These are phyloP conservation scores for Sebastes taczanowskii DNA, from an alignment of 2,797 vertebrate species.

Conservation along the genomic window DNA sequence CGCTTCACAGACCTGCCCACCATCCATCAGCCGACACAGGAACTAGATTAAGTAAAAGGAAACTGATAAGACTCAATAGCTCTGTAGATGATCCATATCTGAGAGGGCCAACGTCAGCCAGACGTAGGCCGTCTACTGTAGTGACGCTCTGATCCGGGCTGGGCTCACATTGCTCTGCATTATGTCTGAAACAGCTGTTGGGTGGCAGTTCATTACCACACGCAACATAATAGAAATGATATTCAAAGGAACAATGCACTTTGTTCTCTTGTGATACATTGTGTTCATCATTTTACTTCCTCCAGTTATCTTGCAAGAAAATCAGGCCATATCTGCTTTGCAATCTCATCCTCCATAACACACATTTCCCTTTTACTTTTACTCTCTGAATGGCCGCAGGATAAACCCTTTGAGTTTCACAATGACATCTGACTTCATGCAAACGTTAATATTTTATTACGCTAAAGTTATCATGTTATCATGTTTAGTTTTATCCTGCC, in stretches of 20 bases:
- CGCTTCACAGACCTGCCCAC: constrained; percentile 6
- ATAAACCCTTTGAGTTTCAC: neutral
- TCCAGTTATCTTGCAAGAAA: neutral
- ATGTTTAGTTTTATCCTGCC: too few relatives aligned
- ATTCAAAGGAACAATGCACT: constrained; percentile 38
- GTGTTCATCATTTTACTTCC: neutral
- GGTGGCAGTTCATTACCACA: constrained; percentile 9
- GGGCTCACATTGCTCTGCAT: neutral
- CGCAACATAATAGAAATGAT: neutral
- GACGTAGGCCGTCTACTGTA: constrained; percentile 4
- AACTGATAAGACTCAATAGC: constrained; percentile 72
- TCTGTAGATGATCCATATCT: constrained; percentile 63
- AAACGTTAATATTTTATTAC: too few relatives aligned
- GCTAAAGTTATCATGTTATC: too few relatives aligned
- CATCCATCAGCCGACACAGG: constrained; percentile 50
- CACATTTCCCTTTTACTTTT: neutral
- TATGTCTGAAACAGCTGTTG: constrained; percentile 40
- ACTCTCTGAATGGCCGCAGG: neutral
- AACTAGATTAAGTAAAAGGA: constrained; percentile 62
- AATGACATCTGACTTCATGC: too few relatives aligned
- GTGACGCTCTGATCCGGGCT: constrained; percentile 4
- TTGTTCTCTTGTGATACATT: constrained; percentile 31
- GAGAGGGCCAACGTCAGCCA: constrained; percentile 60
- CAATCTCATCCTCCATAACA: neutral
- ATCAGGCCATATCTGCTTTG: neutral